Conservation (phyloP, 1,140 invertebrate genomes). For the Formica exsecta region DNA sequence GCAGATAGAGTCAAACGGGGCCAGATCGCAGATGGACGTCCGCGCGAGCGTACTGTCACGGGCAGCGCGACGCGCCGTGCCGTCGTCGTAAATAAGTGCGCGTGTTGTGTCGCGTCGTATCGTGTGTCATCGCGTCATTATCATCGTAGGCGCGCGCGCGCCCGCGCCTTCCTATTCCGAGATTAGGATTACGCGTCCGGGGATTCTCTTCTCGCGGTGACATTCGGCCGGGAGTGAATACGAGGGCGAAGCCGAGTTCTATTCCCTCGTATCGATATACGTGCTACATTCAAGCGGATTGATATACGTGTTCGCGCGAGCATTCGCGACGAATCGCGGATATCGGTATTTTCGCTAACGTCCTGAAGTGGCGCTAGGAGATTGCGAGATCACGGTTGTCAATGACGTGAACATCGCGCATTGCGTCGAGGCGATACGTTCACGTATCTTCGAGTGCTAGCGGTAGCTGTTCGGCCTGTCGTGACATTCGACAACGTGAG, state of each 20-base stretch:
- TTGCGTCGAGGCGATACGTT: slow-evolving; percentile 16
- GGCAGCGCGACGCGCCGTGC: slow-evolving; percentile 69
- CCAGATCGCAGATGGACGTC: slow-evolving; percentile 77
- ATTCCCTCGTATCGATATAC: neutral
- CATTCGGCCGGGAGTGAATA: slow-evolving; percentile 5
- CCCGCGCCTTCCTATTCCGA: neutral
- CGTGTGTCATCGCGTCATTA: neutral
- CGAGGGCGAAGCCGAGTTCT: neutral
- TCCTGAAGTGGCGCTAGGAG: slow-evolving; percentile 2
- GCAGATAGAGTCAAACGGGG: slow-evolving; percentile 69
- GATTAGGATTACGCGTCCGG: neutral
- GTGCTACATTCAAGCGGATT: no score
- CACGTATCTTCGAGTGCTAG: neutral
- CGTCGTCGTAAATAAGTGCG: slow-evolving; percentile 57
- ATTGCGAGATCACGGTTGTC: neutral
- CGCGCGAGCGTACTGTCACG: slow-evolving; percentile 78
- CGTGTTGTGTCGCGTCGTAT: neutral
- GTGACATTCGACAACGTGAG: slow-evolving; percentile 9
- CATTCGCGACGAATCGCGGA: neutral
- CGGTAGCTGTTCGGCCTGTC: neutral
- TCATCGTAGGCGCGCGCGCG: neutral
- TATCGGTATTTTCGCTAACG: neutral
- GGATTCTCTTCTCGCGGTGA: neutral
- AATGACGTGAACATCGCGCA: neutral
- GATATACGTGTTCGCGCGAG: no score